These are phyloP conservation scores for Psilopsiagon aurifrons DNA, from an alignment of 2,113 vertebrate genomes.

Conservation along the genomic window DNA sequence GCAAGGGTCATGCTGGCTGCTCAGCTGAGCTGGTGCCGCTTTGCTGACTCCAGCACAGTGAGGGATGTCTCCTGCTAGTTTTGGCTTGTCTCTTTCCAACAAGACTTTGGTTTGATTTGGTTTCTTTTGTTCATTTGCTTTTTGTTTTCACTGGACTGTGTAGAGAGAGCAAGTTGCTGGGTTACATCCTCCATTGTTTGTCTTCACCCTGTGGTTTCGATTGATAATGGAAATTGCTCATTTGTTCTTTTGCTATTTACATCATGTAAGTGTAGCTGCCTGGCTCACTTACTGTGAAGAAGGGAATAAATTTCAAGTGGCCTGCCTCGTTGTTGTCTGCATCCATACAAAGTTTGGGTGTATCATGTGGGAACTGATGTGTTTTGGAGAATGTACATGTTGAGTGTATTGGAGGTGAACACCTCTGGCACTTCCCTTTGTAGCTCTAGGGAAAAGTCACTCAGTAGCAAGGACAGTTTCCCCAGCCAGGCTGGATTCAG, in stretches of 20 bases:
- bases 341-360: neutral
- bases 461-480: neutral
- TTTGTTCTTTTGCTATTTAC: neutral
- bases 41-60: constrained; percentile 21
- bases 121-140: neutral
- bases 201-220: neutral
- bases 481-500: neutral
- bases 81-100: neutral
- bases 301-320: neutral
- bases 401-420: neutral
- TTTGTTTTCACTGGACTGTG: neutral
- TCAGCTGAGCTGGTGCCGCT: neutral
- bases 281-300: neutral
- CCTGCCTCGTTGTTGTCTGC: neutral
- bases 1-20: neutral
- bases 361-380: neutral
- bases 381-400: fast-evolving
- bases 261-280: neutral
- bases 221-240: neutral
- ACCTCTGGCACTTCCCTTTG: neutral
- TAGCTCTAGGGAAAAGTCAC: neutral
- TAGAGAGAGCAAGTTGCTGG: neutral
- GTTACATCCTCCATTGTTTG: constrained; percentile 6
- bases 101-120: neutral
- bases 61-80: neutral